A percentile compares a stretch with the other conserved stretches of the same genome.
phyloP scores from a whole-genome alignment of 1,140 invertebrate species.

The Bombus confusus region DNA sequence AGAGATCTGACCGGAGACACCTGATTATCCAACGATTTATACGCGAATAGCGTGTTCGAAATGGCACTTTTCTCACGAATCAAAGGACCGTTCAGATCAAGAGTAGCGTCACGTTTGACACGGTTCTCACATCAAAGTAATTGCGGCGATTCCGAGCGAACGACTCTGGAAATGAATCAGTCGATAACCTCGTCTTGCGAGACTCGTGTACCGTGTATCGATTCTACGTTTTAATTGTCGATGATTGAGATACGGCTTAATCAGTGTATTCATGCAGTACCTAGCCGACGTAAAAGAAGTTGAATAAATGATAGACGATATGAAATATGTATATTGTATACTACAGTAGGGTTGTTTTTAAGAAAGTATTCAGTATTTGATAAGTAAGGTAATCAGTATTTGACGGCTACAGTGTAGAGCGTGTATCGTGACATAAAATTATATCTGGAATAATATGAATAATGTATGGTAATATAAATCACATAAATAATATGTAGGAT shows the following conservation, averaged over 20 bases:
- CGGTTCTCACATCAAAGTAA: constrained; percentile 38
- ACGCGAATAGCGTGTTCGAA: constrained; percentile 39
- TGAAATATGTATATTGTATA: background rate
- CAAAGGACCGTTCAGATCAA: constrained; percentile 33
- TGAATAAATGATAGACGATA: background rate
- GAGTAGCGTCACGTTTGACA: constrained; percentile 51
- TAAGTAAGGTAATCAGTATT: no score
- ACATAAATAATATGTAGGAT: background rate
- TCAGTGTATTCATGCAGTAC: background rate
- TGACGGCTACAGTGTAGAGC: no score
- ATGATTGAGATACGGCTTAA: background rate
- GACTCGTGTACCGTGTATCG: background rate
- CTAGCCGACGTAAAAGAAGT: background rate
- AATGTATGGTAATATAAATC: background rate
- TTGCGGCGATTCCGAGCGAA: constrained; percentile 1
- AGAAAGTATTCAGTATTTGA: no score
- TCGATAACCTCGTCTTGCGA: background rate
- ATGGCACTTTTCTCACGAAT: constrained; percentile 59
- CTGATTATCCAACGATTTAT: constrained; percentile 59
- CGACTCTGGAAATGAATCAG: constrained; percentile 16
- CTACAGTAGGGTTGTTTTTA: no score
- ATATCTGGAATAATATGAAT: background rate
- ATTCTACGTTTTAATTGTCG: background rate
- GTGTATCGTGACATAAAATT: no score
- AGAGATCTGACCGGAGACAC: constrained; percentile 4